phyloP scores from a whole-genome alignment of 1,140 invertebrate species.

The Drusus annulatus region DNA sequence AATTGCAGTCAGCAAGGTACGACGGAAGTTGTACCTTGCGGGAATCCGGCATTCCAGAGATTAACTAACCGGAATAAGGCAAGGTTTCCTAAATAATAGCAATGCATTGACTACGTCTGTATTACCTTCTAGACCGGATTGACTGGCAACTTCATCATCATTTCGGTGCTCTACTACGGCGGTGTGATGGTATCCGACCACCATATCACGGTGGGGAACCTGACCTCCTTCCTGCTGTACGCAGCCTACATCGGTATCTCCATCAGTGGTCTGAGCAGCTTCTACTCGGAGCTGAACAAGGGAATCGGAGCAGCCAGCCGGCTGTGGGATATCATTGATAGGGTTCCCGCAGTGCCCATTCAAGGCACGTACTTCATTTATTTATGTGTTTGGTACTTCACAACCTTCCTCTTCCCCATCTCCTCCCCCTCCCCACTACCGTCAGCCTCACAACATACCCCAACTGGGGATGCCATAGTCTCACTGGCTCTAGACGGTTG shows the following conservation, averaged over 20 bases:
- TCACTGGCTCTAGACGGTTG: no score
- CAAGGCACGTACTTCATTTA: conserved; percentile 66
- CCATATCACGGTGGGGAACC: conserved; percentile 88
- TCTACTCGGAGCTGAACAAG: conserved; percentile 95
- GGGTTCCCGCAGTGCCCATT: conserved; percentile 81
- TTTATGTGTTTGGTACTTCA: no score
- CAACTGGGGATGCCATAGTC: no score
- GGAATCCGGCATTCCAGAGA: no score
- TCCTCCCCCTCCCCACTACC: no score
- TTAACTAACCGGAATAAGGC: no score
- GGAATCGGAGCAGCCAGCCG: conserved; percentile 91
- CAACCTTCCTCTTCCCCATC: no score
- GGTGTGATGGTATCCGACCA: conserved; percentile 89
- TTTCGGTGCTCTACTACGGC: conserved; percentile 95
- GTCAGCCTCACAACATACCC: no score
- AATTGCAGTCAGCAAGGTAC: no score
- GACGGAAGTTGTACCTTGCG: no score
- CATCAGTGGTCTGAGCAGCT: conserved; percentile 87
- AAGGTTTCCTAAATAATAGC: no score
- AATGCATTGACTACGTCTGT: background rate
- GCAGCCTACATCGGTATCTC: conserved; percentile 94
- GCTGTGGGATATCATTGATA: conserved; percentile 92
- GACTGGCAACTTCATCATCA: conserved; percentile 92
- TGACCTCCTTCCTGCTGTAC: conserved; percentile 94
- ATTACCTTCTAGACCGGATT: conserved; percentile 83